phyloP scores from a whole-genome alignment of 1,140 invertebrate genomes.

The Drosophila tropicalis region DNA sequence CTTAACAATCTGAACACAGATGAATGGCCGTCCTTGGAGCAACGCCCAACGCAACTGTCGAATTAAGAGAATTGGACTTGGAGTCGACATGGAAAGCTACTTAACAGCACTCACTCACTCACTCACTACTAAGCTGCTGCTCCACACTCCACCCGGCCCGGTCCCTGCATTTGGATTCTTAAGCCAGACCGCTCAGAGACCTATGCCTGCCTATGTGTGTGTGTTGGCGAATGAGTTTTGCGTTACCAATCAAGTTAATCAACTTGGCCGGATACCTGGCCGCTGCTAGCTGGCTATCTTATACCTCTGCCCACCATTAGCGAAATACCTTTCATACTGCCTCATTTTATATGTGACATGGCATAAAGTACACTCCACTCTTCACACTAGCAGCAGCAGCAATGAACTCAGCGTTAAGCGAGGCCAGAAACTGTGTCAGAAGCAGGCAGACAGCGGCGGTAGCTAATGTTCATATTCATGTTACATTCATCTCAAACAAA shows the following conservation, averaged over 20 bases:
- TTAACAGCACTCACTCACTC: constrained; percentile 54
- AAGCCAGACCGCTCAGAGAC: constrained; percentile 37
- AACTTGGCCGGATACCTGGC: constrained; percentile 69
- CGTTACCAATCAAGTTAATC: constrained; percentile 82
- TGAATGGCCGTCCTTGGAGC: constrained; percentile 77
- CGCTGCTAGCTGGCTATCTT: constrained; percentile 30
- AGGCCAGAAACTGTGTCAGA: constrained; percentile 77
- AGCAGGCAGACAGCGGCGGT: constrained; percentile 47
- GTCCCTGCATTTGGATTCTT: constrained; percentile 48
- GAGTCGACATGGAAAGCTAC: constrained; percentile 64
- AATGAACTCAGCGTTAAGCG: constrained; percentile 40
- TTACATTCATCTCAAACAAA: constrained; percentile 66
- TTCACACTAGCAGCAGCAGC: neutral
- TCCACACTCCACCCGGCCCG: constrained; percentile 31
- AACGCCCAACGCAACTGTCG: constrained; percentile 67
- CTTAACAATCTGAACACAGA: constrained; percentile 45
- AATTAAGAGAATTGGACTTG: constrained; percentile 60
- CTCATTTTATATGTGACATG: constrained; percentile 54
- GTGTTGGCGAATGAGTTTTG: constrained; percentile 78
- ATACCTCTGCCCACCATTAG: constrained; percentile 60
- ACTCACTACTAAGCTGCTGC: constrained; percentile 28
- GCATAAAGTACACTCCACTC: constrained; percentile 40
- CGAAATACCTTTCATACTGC: constrained; percentile 69
- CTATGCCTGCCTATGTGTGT: neutral
- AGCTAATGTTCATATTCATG: constrained; percentile 51